Conservation (phyloP, 1,140 invertebrate genomes). For the Homarus americanus region DNA sequence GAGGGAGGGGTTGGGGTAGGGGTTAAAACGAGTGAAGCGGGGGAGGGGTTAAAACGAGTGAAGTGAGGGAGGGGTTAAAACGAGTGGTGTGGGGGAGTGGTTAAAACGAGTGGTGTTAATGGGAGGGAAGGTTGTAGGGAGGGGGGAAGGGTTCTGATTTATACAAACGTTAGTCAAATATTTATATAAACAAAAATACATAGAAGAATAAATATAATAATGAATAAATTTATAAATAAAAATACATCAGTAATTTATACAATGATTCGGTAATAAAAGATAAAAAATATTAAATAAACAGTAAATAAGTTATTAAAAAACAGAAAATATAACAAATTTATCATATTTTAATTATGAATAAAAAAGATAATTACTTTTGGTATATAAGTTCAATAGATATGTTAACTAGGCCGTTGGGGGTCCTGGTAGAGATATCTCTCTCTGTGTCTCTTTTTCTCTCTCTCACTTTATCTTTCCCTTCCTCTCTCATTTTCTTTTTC, state of each 20-base stretch:
- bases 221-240: too few species aligned
- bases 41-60: background rate
- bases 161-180: too few species aligned
- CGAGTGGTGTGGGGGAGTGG: background rate
- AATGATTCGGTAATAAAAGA: background rate
- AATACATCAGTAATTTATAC: too few species aligned
- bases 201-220: too few species aligned
- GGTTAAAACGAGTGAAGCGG: background rate
- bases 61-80: background rate
- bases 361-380: background rate
- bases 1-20: background rate
- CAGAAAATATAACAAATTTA: background rate
- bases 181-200: too few species aligned
- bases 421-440: background rate
- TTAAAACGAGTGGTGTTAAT: background rate
- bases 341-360: background rate
- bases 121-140: background rate
- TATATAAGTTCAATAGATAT: too few species aligned
- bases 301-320: background rate
- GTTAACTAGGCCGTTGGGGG: background rate
- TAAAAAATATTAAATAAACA: background rate
- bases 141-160: background rate
- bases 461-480: too few species aligned
- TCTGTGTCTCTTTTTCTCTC: too few species aligned
- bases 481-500: too few species aligned